These are phyloP conservation scores for Axis porcinus DNA, from an alignment of 2,113 vertebrate species.

Conservation along the genomic window DNA sequence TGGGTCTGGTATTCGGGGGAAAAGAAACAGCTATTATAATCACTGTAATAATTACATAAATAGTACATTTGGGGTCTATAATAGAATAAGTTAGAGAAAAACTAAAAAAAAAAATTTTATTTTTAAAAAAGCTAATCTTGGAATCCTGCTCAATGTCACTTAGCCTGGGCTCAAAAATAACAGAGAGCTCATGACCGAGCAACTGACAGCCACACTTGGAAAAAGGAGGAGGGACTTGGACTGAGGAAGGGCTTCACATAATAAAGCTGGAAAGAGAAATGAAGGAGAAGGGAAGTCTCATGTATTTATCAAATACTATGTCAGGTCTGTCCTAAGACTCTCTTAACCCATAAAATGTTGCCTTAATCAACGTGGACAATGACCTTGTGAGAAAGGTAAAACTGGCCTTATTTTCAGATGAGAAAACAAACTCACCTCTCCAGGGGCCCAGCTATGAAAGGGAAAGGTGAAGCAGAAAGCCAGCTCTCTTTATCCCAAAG, in stretches of 20 bases:
- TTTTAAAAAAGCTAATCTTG: background rate
- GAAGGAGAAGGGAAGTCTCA: background rate
- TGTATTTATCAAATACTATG: constrained; percentile 30
- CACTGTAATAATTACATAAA: background rate
- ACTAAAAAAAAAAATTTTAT: background rate
- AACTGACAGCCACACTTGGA: background rate
- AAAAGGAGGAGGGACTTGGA: background rate
- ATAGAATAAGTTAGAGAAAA: background rate
- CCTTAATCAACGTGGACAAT: constrained; percentile 11
- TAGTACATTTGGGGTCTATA: background rate
- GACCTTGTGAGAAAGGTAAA: constrained; percentile 23
- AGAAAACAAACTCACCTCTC: background rate
- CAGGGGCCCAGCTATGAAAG: background rate
- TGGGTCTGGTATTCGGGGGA: background rate
- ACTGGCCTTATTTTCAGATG: background rate
- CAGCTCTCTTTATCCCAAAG: background rate
- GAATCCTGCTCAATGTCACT: background rate
- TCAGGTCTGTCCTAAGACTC: background rate
- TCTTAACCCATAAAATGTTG: constrained; percentile 22
- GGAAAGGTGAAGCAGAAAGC: background rate
- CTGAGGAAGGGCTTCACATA: background rate
- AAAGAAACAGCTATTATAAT: background rate
- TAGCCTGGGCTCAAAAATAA: background rate
- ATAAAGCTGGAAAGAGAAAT: background rate
- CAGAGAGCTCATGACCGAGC: background rate